phyloP scores from a whole-genome alignment of 2,113 vertebrate species.

The Petroica traversi region DNA sequence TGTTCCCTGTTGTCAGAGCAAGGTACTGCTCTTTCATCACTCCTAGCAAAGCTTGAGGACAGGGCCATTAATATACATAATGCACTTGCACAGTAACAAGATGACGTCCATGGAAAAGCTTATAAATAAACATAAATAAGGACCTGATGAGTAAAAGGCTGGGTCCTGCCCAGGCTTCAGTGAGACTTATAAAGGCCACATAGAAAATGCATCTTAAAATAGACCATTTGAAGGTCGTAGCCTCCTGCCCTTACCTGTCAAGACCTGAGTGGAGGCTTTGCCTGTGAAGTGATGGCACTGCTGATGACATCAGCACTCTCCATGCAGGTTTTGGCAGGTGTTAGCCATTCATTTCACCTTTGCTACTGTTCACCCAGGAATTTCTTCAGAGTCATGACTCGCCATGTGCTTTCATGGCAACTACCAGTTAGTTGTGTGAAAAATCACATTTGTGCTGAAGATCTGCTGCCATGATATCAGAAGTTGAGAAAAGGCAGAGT shows the following conservation, averaged over 20 bases:
- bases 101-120: slow-evolving; percentile 53
- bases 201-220: slow-evolving; percentile 64
- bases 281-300: slow-evolving; percentile 50
- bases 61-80: slow-evolving; percentile 65
- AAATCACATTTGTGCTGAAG: slow-evolving; percentile 41
- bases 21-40: slow-evolving; percentile 7
- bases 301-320: slow-evolving; percentile 69
- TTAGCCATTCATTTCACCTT: slow-evolving; percentile 52
- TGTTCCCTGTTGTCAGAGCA: background rate
- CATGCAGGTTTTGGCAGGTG: slow-evolving; percentile 61
- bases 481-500: slow-evolving; percentile 49
- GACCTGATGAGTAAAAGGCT: slow-evolving; percentile 48
- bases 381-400: slow-evolving; percentile 66
- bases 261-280: slow-evolving; percentile 35
- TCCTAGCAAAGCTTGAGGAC: slow-evolving; percentile 26
- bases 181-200: slow-evolving; percentile 47
- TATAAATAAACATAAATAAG: slow-evolving; percentile 70
- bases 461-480: slow-evolving; percentile 17
- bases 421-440: slow-evolving; percentile 35
- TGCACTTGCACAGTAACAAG: background rate
- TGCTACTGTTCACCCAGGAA: slow-evolving; percentile 70
- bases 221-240: slow-evolving; percentile 59
- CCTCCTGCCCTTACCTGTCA: slow-evolving; percentile 62
- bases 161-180: slow-evolving; percentile 52
- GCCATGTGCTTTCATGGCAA: slow-evolving; percentile 49